Conservation (phyloP, 2,113 vertebrate genomes). For the Motacilla alba region DNA sequence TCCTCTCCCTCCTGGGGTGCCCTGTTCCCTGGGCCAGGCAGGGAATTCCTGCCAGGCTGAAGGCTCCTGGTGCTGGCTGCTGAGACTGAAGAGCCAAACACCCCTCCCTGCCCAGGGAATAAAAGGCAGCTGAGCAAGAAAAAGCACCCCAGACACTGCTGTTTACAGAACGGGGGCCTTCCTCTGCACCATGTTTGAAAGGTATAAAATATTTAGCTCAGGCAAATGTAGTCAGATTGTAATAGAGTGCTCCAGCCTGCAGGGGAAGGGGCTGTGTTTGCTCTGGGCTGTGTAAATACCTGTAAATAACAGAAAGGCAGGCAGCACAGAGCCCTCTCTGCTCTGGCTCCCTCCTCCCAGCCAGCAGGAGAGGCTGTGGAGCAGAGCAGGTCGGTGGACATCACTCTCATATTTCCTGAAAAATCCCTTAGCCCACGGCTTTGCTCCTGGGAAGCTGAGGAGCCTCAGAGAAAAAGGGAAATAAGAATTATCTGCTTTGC, state of each 20-base stretch:
- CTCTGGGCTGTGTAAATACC: not conserved
- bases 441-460: no score
- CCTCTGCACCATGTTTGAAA: not conserved
- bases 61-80: not conserved
- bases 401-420: no score
- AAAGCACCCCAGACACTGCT: not conserved
- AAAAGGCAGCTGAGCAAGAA: not conserved
- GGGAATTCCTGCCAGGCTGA: not conserved
- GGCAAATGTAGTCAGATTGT: not conserved
- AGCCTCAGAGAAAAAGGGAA: no score
- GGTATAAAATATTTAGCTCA: constrained; percentile 28
- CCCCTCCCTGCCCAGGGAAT: not conserved
- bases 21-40: not conserved
- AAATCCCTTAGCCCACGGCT: no score
- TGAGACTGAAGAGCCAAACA: not conserved
- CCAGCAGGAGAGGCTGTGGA: not conserved
- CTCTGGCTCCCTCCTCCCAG: not conserved
- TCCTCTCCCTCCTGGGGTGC: not conserved
- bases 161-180: not conserved
- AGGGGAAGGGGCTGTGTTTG: not conserved
- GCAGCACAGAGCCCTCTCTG: not conserved
- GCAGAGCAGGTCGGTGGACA: no score
- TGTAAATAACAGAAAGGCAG: not conserved
- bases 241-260: not conserved
- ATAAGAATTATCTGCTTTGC: no score